phyloP scores from a whole-genome alignment of 2,797 vertebrate species.

The Lepus oiostolus region DNA sequence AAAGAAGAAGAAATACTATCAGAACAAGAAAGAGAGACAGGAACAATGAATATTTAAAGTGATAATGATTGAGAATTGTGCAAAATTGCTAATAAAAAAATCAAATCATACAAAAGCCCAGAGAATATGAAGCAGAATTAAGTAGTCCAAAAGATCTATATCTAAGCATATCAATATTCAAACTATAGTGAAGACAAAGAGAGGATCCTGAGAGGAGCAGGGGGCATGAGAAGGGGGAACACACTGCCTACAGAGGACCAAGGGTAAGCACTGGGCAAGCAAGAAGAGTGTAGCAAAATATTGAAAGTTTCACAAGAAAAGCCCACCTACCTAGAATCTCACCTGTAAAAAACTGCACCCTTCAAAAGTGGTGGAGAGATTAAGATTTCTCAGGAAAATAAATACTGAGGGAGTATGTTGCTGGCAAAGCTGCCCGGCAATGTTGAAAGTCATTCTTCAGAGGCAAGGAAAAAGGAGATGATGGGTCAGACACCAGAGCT shows the following conservation, averaged over 20 bases:
- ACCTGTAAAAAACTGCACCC: not conserved
- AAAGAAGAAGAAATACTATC: too few relatives aligned
- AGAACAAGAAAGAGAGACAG: not conserved
- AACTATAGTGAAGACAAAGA: not conserved
- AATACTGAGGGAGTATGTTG: not conserved
- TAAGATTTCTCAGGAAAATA: not conserved
- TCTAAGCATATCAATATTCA: not conserved
- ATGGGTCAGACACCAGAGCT: not conserved
- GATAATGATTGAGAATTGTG: not conserved
- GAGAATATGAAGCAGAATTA: not conserved
- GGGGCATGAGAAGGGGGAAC: not conserved
- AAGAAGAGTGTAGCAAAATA: not conserved
- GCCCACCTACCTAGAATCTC: not conserved
- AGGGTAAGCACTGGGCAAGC: not conserved
- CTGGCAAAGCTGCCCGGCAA: not conserved
- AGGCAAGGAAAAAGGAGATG: not conserved
- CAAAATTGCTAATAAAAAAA: not conserved
- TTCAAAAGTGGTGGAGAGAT: not conserved
- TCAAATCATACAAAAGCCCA: not conserved
- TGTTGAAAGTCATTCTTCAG: not conserved
- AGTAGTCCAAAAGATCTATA: not conserved
- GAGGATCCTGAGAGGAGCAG: not conserved
- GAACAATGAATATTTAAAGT: not conserved
- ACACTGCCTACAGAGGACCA: not conserved
- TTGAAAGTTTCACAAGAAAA: not conserved